Evolutionary conservation across 1,140 invertebrate species (phyloP).

Genomic region (Acyrthosiphon pisum): DNA sequence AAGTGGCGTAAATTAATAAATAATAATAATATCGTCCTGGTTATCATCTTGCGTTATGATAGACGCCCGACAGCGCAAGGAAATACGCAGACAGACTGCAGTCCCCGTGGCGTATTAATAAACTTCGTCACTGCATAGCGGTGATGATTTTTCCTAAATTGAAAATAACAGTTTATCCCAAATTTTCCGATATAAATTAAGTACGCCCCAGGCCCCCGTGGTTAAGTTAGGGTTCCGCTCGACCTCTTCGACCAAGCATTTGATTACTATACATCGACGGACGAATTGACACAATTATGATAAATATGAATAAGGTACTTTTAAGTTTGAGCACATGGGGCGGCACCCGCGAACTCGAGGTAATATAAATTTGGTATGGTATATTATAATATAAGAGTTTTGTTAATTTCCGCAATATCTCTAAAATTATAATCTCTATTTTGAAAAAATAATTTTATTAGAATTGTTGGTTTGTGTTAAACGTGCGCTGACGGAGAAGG

Average conservation of each 20-base stretch:
- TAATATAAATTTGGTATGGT: neutral
- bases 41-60: neutral
- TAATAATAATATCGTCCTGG: neutral
- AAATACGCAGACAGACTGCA: neutral
- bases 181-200: neutral
- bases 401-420: neutral
- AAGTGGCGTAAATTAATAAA: neutral
- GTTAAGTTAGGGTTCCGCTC: no score
- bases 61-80: neutral
- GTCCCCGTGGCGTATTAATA: constrained; percentile 3
- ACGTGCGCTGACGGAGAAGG: neutral
- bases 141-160: neutral
- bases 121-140: neutral
- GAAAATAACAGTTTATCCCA: neutral
- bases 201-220: neutral
- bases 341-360: neutral
- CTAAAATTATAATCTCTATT: neutral
- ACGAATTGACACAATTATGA: no score
- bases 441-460: neutral
- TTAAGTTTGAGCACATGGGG: neutral
- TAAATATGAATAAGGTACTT: neutral
- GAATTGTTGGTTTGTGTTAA: neutral
- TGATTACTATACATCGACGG: no score
- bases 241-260: no score
- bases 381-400: neutral